These are phyloP conservation scores for Brachyopa scutellaris DNA, from an alignment of 2,888 invertebrate genomes.

Conservation along the genomic window DNA sequence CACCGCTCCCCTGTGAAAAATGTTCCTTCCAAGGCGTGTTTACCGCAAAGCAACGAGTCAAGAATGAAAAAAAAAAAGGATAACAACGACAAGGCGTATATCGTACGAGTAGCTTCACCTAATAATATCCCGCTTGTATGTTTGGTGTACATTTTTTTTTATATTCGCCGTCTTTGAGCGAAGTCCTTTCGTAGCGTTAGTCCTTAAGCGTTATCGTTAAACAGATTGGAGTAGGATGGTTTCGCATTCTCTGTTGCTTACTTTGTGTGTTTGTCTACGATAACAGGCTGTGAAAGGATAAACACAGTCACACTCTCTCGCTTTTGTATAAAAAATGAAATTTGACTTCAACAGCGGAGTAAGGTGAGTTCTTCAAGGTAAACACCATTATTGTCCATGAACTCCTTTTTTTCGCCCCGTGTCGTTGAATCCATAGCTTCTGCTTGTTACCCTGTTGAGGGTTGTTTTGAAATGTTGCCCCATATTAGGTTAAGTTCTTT, in stretches of 20 bases:
- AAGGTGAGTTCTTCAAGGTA: conserved; percentile 58
- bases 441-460: conserved; percentile 30
- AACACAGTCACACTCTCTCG: conserved; percentile 55
- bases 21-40: conserved; percentile 38
- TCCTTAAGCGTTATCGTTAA: conserved; percentile 42
- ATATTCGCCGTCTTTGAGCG: not conserved
- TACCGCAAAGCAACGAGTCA: conserved; percentile 7
- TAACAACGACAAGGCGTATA: conserved; percentile 14
- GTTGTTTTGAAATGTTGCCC: conserved; percentile 59
- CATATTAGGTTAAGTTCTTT: conserved; percentile 64
- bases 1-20: conserved; percentile 18
- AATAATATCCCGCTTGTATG: conserved; percentile 34
- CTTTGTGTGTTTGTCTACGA: conserved; percentile 72
- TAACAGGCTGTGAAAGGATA: conserved; percentile 70
- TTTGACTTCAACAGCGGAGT: conserved; percentile 40
- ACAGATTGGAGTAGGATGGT: conserved; percentile 22
- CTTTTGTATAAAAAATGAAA: conserved; percentile 57
- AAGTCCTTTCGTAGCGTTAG: conserved; percentile 35
- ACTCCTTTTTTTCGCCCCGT: conserved; percentile 23
- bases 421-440: no score
- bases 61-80: conserved; percentile 40
- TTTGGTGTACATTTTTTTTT: conserved; percentile 45
- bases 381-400: conserved; percentile 69
- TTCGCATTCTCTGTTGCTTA: conserved; percentile 68
- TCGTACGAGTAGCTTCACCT: conserved; percentile 31